Base-by-base conservation (phyloP, 2,797 vertebrate genomes). In the Lindbergichthys nudifrons region DNA sequence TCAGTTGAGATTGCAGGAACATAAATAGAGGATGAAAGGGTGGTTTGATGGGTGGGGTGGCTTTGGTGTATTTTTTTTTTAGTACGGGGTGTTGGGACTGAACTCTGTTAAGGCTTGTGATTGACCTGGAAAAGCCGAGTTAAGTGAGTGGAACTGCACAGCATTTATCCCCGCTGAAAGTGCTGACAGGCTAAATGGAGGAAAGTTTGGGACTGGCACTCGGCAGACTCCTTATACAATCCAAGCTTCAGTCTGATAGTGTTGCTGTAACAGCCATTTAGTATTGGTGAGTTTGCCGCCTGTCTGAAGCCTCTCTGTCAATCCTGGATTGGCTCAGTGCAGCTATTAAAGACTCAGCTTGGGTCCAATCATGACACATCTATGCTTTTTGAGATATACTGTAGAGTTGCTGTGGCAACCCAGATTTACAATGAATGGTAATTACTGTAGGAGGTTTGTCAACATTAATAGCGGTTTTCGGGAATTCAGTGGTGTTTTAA, bases 71-170 rank as follows among this genome's bases (percentile, higher is more conserved):
- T 70, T 72, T 71, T 70, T 30, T 64, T 46, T 53, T 45, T 74
- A 69, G 71, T 69, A 75, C 51, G 74, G 73, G 69, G 74, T 83
- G 67, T 54, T 48, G 77, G 56, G 76, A 73, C 81, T 87, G 85
- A 90, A 83, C 82, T 86, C 71, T 88, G 77, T 87, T 84, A 92
- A 91, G 85, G 86, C 76, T 88, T 84, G 82, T 81, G 87, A 89
- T 90, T 94, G 91, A 94, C 93, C 92, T 88, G 89, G 91, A 93
- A 94, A 94, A 90, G 84, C 72, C 47, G 80, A 90, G 88, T 90
- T 92, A 93, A 93, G 92, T 91, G 91, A 90, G 89, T 89, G 89
- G 87, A 93, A 91, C 90, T 89, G 86, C 71, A 85, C 75, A 78
- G 87, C 79, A 80, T 91, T 90, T 91, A 91, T 88, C 82, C 87